Base-by-base conservation (phyloP, 2,797 vertebrate genomes). In the Tokudaia muenninki region DNA sequence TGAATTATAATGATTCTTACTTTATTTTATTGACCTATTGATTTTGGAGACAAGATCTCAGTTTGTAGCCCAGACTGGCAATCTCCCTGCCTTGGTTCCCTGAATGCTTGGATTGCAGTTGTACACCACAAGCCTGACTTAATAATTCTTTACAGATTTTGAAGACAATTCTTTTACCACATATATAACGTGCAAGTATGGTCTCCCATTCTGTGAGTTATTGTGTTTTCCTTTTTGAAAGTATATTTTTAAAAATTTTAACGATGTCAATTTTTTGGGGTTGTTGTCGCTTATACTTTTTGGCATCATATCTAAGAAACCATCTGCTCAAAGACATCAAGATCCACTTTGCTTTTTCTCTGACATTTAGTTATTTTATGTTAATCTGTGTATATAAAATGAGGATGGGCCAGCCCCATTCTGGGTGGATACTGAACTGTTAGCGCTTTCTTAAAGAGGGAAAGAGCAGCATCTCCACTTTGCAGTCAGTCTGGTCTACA, bases 11-110 rank as follows among this genome's bases (percentile, higher is more conserved):
- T 80, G 22, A 10, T 70, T 67, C 59, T 59, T 65, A 59, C 13
- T 80, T 91, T 80, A 29, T 80, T 80, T 91, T 91, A 79, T 90
- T 90, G 74, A 50, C n/a, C 65, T 67, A 29, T 90, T 80, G 57
- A 50, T 78, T 63, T 63, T 52, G 52, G 61, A 79, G 44, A 37
- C 44, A 90, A 63, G 59, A 24, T 67, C 47, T 52, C 21, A 63
- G 59, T 80, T 37, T 52, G 44, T 52, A 67, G 59, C 44, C 44
- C 22, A 37, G 59, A 47, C 24, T n/a, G 34, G 75, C 44, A 50
- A 6, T 52, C 75, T 52, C 59, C 59, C 59, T 65, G 22, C 59
- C 34, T 67, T 37, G 17, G 44, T 14, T 26, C 37, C 22, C 77
- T 67, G 61, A 55, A 37, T 22, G 47, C 61, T 55, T 3, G 22